phyloP scores from a whole-genome alignment of 2,797 vertebrate species.

The Hoplostethus mediterraneus region DNA sequence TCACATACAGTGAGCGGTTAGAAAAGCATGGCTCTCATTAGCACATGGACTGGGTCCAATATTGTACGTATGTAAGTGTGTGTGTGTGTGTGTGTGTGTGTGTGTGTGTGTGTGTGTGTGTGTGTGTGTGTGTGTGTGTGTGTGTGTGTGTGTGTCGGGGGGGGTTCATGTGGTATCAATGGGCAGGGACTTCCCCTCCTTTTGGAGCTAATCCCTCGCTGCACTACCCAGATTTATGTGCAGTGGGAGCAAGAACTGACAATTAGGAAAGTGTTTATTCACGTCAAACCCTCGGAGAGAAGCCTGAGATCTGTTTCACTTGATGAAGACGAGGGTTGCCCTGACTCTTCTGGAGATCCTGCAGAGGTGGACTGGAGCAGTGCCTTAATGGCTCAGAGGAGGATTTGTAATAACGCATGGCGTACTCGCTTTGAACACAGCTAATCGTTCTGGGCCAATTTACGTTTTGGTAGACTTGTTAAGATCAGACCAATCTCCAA shows the following conservation, averaged over 20 bases:
- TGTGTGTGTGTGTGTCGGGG: constrained; percentile 28
- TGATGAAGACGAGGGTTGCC: neutral
- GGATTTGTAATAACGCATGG: constrained; percentile 65
- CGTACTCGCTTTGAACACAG: constrained; percentile 69
- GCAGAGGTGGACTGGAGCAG: constrained; percentile 34
- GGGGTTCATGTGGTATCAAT: constrained; percentile 39
- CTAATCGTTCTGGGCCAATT: constrained; percentile 70
- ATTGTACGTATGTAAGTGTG: constrained; percentile 36
- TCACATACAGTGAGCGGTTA: constrained; percentile 64
- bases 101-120: constrained; percentile 13
- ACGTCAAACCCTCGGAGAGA: constrained; percentile 45
- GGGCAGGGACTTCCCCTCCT: constrained; percentile 65
- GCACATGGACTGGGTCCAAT: constrained; percentile 61
- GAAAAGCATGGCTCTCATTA: constrained; percentile 66
- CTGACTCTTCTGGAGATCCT: constrained; percentile 7
- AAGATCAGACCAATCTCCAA: constrained; percentile 81
- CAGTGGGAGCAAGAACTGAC: constrained; percentile 58
- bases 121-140: constrained; percentile 3
- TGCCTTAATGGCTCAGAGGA: constrained; percentile 41
- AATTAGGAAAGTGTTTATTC: constrained; percentile 64
- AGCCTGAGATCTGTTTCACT: neutral
- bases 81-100: constrained; percentile 13
- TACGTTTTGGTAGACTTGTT: constrained; percentile 72
- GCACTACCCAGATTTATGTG: constrained; percentile 56
- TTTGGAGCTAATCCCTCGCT: constrained; percentile 58